phyloP scores from a whole-genome alignment of 1,140 invertebrate genomes.

The Zophobas morio region DNA sequence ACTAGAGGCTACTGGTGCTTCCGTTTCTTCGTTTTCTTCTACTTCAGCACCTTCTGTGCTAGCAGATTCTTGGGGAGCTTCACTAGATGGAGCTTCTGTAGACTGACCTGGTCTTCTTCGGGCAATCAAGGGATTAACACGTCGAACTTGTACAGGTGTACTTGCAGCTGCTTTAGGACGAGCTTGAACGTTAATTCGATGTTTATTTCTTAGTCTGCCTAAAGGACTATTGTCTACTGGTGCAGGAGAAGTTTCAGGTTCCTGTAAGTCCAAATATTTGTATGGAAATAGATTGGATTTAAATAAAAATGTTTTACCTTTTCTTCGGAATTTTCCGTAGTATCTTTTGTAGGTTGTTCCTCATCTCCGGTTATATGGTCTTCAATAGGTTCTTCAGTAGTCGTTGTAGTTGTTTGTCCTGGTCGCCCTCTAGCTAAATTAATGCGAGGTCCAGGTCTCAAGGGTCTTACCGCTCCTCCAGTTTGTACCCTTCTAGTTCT shows the following conservation, averaged over 20 bases:
- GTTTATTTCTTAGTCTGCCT: conserved; percentile 57
- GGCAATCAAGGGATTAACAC: conserved; percentile 61
- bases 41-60: conserved; percentile 59
- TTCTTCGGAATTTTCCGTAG: conserved; percentile 68
- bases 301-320: conserved; percentile 46
- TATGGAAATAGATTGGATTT: background rate
- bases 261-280: conserved; percentile 43
- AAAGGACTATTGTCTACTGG: conserved; percentile 59
- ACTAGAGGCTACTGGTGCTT: conserved; percentile 67
- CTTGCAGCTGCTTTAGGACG: conserved; percentile 61
- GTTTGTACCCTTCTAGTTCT: conserved; percentile 61
- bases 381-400: conserved; percentile 64
- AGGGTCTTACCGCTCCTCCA: conserved; percentile 66
- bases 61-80: conserved; percentile 58
- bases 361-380: conserved; percentile 65
- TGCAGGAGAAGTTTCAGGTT: conserved; percentile 57
- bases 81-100: conserved; percentile 60
- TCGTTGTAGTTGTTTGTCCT: conserved; percentile 68
- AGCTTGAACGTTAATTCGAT: conserved; percentile 56
- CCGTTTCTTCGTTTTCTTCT: conserved; percentile 68
- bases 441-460: conserved; percentile 73
- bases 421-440: conserved; percentile 71
- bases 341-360: conserved; percentile 68
- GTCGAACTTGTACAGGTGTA: conserved; percentile 63
- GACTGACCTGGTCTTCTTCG: conserved; percentile 60